Conservation (phyloP, 2,797 vertebrate genomes). For the Leptodactylus fallax region DNA sequence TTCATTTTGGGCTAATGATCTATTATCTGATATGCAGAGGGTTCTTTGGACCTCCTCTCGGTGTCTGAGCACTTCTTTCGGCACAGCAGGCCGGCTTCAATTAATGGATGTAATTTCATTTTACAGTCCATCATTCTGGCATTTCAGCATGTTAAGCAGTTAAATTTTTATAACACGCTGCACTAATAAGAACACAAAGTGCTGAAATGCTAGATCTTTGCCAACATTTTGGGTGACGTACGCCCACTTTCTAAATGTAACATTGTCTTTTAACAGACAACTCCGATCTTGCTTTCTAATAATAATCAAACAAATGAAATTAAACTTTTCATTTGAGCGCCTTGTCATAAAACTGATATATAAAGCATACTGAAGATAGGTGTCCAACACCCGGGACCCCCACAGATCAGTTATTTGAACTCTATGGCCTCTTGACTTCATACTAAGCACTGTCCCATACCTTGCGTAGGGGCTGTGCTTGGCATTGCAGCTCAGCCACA, state of each 20-base stretch:
- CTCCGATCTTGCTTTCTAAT: neutral
- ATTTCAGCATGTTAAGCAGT: constrained; percentile 56
- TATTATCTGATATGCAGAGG: constrained; percentile 21
- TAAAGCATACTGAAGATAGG: neutral
- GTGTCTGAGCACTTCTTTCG: constrained; percentile 26
- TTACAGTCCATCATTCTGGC: constrained; percentile 55
- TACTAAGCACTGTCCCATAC: too few species aligned
- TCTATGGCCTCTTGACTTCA: too few species aligned
- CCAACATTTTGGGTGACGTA: constrained; percentile 23
- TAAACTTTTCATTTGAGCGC: neutral
- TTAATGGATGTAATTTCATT: constrained; percentile 52
- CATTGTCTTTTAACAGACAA: neutral
- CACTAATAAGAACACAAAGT: constrained; percentile 51
- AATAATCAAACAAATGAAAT: neutral
- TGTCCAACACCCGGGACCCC: too few species aligned
- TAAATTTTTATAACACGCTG: constrained; percentile 44
- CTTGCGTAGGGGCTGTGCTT: too few species aligned
- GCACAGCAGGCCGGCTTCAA: constrained; percentile 48
- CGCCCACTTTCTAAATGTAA: constrained; percentile 21
- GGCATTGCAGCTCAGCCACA: too few species aligned
- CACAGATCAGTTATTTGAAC: too few species aligned
- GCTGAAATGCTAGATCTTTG: constrained; percentile 26
- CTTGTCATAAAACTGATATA: neutral
- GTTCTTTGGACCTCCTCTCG: neutral
- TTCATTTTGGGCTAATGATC: constrained; percentile 29